A percentile compares a stretch with the other conserved stretches of the same genome.
These are phyloP conservation scores for Periplaneta americana DNA, from an alignment of 1,140 invertebrate species.

Conservation along the genomic window DNA sequence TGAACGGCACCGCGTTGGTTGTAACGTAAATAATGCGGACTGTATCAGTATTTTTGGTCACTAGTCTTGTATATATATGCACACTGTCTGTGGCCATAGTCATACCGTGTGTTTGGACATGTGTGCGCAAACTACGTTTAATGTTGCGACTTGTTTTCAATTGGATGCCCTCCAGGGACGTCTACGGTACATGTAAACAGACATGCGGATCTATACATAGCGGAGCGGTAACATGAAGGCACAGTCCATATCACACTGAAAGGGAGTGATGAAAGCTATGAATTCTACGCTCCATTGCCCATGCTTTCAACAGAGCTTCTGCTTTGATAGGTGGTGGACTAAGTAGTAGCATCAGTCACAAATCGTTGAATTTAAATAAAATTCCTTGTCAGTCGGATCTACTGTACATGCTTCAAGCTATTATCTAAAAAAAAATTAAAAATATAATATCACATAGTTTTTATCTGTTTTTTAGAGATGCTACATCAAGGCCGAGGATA, in stretches of 20 bases:
- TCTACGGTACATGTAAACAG: background rate
- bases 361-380: background rate
- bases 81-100: background rate
- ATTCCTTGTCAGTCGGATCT: no score
- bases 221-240: no score
- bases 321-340: background rate
- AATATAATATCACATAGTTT: no score
- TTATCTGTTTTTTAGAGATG: no score
- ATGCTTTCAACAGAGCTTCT: background rate
- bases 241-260: background rate
- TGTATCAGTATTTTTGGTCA: background rate
- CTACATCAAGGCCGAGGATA: no score
- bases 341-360: background rate
- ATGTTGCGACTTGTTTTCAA: background rate
- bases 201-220: background rate
- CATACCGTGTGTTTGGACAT: background rate
- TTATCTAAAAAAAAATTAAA: no score
- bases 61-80: background rate
- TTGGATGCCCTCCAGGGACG: background rate
- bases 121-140: background rate
- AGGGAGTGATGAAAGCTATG: background rate
- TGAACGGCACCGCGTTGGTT: background rate
- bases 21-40: background rate
- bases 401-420: no score
- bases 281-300: background rate